These are phyloP conservation scores for Drosophila kurseongensis DNA, from an alignment of 1,140 invertebrate genomes.

Conservation along the genomic window DNA sequence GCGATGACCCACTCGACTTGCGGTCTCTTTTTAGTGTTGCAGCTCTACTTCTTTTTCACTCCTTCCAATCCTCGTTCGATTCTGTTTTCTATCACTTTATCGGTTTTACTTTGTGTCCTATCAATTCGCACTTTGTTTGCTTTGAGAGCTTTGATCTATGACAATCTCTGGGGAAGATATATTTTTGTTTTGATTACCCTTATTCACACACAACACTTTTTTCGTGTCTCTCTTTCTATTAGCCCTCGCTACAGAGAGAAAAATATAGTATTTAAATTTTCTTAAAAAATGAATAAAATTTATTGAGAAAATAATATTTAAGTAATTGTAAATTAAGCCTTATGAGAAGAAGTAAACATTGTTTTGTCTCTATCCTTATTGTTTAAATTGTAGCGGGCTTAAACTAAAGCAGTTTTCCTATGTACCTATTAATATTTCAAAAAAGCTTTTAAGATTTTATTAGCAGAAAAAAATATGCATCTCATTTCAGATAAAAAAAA, in stretches of 20 bases:
- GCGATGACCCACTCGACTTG: conserved; percentile 34
- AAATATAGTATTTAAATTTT: background rate
- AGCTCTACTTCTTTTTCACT: conserved; percentile 8
- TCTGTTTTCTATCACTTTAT: conserved; percentile 28
- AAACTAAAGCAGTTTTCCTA: too few relatives aligned
- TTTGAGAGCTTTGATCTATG: conserved; percentile 36
- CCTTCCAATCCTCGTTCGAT: conserved; percentile 1
- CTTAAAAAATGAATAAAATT: too few relatives aligned
- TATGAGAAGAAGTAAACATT: too few relatives aligned
- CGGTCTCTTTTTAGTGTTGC: conserved; percentile 9
- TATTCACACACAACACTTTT: conserved; percentile 54
- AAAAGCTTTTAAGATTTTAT: too few relatives aligned
- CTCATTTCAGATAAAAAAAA: too few relatives aligned
- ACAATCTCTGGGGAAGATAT: conserved; percentile 44
- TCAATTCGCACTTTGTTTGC: conserved; percentile 63
- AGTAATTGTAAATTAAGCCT: too few relatives aligned
- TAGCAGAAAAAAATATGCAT: too few relatives aligned
- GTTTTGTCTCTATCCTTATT: too few relatives aligned
- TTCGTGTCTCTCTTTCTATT: conserved; percentile 8
- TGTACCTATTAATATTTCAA: too few relatives aligned
- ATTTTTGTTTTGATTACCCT: conserved; percentile 42
- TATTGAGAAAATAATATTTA: too few relatives aligned
- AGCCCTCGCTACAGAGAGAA: conserved; percentile 17
- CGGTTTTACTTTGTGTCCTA: conserved; percentile 39
- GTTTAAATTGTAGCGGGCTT: too few relatives aligned